Evolutionary conservation across 2,113 vertebrate species (phyloP).

Genomic region (Phalacrocorax aristotelis): DNA sequence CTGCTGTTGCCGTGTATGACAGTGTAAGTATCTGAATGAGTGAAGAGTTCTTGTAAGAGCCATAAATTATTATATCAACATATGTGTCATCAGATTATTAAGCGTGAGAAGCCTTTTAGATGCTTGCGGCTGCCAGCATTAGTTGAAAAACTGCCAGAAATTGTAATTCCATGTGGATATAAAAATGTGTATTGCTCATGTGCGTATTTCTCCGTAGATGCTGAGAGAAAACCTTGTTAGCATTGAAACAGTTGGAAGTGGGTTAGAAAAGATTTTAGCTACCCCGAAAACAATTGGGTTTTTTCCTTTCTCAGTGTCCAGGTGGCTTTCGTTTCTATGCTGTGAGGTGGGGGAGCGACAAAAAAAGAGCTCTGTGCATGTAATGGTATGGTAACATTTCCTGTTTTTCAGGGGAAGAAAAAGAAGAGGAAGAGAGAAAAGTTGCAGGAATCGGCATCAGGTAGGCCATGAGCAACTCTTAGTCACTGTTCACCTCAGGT

Average conservation of each 20-base stretch:
- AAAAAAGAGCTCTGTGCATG: neutral
- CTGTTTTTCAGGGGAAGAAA: conserved; percentile 94
- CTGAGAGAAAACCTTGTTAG: neutral
- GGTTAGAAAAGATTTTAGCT: neutral
- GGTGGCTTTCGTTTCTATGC: neutral
- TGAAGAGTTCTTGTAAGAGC: conserved; percentile 22
- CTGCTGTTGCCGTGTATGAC: conserved; percentile 76
- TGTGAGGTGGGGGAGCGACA: neutral
- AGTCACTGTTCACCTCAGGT: neutral
- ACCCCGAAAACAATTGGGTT: neutral
- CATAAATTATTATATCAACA: conserved; percentile 23
- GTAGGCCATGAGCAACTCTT: conserved; percentile 71
- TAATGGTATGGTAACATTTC: conserved; percentile 20
- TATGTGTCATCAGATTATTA: conserved; percentile 43
- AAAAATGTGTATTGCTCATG: neutral
- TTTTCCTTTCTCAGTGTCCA: neutral
- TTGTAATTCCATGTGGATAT: neutral
- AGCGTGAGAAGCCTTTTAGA: neutral
- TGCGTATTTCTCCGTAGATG: neutral
- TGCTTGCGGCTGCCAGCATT: neutral
- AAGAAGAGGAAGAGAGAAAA: conserved; percentile 99
- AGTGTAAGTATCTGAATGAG: conserved; percentile 49
- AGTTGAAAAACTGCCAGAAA: conserved; percentile 19
- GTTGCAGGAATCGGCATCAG: conserved; percentile 93
- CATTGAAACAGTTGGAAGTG: neutral